Evolutionary conservation across 2,797 vertebrate species (phyloP).

Genomic region (Argya squamiceps): DNA sequence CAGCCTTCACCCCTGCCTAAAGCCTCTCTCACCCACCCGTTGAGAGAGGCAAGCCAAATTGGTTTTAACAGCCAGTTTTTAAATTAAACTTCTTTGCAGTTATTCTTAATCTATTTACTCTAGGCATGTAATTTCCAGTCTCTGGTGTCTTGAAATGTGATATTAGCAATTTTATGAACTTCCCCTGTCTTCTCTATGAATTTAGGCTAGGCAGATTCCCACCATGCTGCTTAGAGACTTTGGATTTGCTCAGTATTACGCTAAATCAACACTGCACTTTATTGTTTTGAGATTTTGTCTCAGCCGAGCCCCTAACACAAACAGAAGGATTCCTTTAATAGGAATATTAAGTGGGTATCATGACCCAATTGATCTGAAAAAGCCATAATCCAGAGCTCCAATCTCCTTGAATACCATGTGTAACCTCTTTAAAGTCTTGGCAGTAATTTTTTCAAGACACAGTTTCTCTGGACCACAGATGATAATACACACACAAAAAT

Average conservation of each 20-base stretch:
- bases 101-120: not conserved
- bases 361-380: not conserved
- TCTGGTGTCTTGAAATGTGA: not conserved
- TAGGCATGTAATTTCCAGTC: not conserved
- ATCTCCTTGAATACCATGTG: not conserved
- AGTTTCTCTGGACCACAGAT: not conserved
- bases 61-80: not conserved
- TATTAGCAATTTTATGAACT: not conserved
- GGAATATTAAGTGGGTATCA: not conserved
- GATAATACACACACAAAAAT: fast-evolving
- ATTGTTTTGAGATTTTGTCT: not conserved
- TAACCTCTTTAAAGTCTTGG: not conserved
- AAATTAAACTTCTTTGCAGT: not conserved
- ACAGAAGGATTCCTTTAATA: not conserved
- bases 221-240: not conserved
- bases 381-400: not conserved
- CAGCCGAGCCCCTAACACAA: not conserved
- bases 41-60: not conserved
- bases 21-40: not conserved
- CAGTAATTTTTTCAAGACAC: not conserved
- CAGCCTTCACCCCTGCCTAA: not conserved
- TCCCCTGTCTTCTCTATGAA: not conserved
- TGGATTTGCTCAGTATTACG: not conserved
- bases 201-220: not conserved
- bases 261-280: not conserved